A percentile compares a stretch with the other conserved stretches of the same genome.
phyloP scores from a whole-genome alignment of 2,113 vertebrate genomes.

The Crotalus viridis region DNA sequence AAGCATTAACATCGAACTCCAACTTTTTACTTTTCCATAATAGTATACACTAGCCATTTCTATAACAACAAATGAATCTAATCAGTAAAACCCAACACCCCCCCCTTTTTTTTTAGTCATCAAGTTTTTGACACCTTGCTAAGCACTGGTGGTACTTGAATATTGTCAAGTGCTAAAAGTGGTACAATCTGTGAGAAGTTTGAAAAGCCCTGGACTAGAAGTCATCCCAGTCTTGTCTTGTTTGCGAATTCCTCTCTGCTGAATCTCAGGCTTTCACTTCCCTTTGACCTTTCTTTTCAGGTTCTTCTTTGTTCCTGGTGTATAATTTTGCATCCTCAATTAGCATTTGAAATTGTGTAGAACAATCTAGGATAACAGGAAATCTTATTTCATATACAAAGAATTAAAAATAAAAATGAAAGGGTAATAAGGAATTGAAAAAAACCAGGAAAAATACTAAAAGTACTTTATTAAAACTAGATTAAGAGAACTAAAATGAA shows the following conservation, averaged over 20 bases:
- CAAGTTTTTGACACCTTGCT: too few species aligned
- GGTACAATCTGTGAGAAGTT: too few species aligned
- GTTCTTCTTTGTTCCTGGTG: background rate
- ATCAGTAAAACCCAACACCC: too few species aligned
- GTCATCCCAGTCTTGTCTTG: background rate
- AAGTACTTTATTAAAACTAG: background rate
- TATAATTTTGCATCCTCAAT: background rate
- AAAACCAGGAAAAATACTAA: background rate
- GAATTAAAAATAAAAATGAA: background rate
- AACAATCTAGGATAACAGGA: background rate
- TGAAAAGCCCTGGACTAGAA: background rate
- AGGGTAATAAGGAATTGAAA: background rate
- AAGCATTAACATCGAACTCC: too few species aligned
- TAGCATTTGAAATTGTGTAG: background rate
- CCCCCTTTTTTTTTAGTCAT: too few species aligned
- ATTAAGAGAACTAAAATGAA: background rate
- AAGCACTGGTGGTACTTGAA: too few species aligned
- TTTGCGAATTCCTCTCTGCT: background rate
- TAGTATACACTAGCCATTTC: too few species aligned
- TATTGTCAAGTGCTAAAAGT: too few species aligned
- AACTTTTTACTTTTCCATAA: too few species aligned
- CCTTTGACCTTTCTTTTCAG: background rate
- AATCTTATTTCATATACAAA: background rate
- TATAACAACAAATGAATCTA: too few species aligned
- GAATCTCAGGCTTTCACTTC: background rate